Conservation (phyloP, 1,140 invertebrate species). For the Drosophila saltans region DNA sequence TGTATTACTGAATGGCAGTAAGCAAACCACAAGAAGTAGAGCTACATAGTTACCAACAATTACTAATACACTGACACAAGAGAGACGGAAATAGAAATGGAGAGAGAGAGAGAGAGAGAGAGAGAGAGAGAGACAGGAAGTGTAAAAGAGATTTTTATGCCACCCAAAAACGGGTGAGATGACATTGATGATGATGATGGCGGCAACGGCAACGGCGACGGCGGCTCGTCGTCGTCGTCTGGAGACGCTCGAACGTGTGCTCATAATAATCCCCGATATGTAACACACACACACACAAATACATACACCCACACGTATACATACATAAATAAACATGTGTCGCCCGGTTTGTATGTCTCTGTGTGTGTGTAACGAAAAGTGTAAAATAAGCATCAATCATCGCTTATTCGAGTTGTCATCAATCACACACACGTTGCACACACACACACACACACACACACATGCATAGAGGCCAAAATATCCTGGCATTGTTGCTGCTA, state of each 20-base stretch:
- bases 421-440: constrained; percentile 76
- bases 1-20: constrained; percentile 73
- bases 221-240: constrained; percentile 45
- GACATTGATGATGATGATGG: constrained; percentile 72
- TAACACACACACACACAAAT: constrained; percentile 25
- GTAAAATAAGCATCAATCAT: constrained; percentile 83
- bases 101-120: neutral
- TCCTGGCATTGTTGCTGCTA: constrained; percentile 28
- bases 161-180: constrained; percentile 28
- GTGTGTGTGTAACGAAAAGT: constrained; percentile 66
- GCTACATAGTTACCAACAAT: constrained; percentile 58
- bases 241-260: constrained; percentile 76
- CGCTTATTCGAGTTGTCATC: constrained; percentile 82
- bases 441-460: constrained; percentile 44
- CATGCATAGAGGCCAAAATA: constrained; percentile 3
- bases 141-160: constrained; percentile 3
- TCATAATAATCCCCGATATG: constrained; percentile 69
- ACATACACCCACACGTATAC: constrained; percentile 44
- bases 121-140: neutral
- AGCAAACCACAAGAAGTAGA: constrained; percentile 63
- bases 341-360: constrained; percentile 31
- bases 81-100: neutral
- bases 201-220: constrained; percentile 55
- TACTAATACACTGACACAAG: constrained; percentile 62
- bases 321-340: constrained; percentile 71